phyloP scores from a whole-genome alignment of 2,888 invertebrate species.

The Hemistola chrysoprasaria region DNA sequence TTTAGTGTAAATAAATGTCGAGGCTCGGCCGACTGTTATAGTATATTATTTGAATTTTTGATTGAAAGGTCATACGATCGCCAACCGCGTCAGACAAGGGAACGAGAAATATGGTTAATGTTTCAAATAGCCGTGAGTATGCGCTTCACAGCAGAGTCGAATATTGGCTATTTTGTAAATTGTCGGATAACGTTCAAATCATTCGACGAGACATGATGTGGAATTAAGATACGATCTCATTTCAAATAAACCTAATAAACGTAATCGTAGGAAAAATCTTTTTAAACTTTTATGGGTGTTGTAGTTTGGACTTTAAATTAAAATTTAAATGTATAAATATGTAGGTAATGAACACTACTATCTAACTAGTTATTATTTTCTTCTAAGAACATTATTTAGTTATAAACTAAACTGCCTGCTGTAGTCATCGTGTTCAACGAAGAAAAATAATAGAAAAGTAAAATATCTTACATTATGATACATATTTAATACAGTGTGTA shows the following conservation, averaged over 20 bases:
- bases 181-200: slow-evolving; percentile 28
- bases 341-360: too few species aligned
- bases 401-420: not conserved
- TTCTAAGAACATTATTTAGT: not conserved
- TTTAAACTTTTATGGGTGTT: slow-evolving; percentile 11
- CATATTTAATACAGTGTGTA: too few species aligned
- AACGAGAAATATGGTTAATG: slow-evolving; percentile 33
- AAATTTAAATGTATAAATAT: not conserved
- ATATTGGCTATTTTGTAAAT: slow-evolving; percentile 25
- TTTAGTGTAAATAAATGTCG: slow-evolving; percentile 44
- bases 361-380: too few species aligned
- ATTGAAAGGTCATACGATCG: slow-evolving; percentile 30
- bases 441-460: too few species aligned
- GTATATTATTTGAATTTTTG: slow-evolving; percentile 27
- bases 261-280: slow-evolving; percentile 20
- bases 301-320: slow-evolving; percentile 19
- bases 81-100: slow-evolving; percentile 31
- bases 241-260: slow-evolving; percentile 13
- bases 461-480: too few species aligned
- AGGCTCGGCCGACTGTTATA: slow-evolving; percentile 36
- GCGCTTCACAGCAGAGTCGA: slow-evolving; percentile 22
- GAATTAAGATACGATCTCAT: slow-evolving; percentile 22
- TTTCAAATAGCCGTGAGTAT: slow-evolving; percentile 26
- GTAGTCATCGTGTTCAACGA: too few species aligned
- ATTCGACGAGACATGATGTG: slow-evolving; percentile 27